phyloP scores from a whole-genome alignment of 2,888 invertebrate genomes.

The Cheilosia vernalis region DNA sequence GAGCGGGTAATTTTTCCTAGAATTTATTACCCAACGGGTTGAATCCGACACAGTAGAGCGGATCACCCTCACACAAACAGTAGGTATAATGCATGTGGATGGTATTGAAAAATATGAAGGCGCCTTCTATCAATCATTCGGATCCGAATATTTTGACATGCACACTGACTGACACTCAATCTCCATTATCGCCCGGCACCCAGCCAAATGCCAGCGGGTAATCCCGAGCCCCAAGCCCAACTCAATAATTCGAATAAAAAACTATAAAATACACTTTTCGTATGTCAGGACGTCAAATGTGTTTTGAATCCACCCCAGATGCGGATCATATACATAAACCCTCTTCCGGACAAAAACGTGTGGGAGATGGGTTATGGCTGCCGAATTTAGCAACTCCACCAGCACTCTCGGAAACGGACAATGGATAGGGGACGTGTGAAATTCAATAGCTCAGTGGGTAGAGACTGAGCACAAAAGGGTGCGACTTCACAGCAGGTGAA shows the following conservation, averaged over 20 bases:
- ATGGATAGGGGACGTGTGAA: slow-evolving; percentile 19
- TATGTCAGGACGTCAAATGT: slow-evolving; percentile 34
- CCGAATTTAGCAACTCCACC: slow-evolving; percentile 22
- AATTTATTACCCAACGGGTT: slow-evolving; percentile 67
- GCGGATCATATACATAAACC: slow-evolving; percentile 7
- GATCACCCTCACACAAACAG: slow-evolving; percentile 4
- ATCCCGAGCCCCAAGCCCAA: slow-evolving; percentile 8
- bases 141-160: slow-evolving; percentile 37
- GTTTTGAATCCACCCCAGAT: slow-evolving; percentile 12
- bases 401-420: not conserved
- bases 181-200: slow-evolving; percentile 47
- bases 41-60: slow-evolving; percentile 2
- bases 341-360: not conserved
- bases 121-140: slow-evolving; percentile 66
- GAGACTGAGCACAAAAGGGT: slow-evolving; percentile 28
- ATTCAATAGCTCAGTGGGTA: slow-evolving; percentile 44
- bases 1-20: slow-evolving; percentile 49
- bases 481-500: slow-evolving; percentile 54
- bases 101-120: slow-evolving; percentile 43
- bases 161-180: slow-evolving; percentile 54
- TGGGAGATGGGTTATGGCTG: slow-evolving; percentile 8
- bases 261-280: slow-evolving; percentile 31
- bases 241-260: slow-evolving; percentile 20
- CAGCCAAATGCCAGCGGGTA: slow-evolving; percentile 47
- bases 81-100: not conserved